phyloP scores from a whole-genome alignment of 2,888 invertebrate species.

The Merodon equestris region DNA sequence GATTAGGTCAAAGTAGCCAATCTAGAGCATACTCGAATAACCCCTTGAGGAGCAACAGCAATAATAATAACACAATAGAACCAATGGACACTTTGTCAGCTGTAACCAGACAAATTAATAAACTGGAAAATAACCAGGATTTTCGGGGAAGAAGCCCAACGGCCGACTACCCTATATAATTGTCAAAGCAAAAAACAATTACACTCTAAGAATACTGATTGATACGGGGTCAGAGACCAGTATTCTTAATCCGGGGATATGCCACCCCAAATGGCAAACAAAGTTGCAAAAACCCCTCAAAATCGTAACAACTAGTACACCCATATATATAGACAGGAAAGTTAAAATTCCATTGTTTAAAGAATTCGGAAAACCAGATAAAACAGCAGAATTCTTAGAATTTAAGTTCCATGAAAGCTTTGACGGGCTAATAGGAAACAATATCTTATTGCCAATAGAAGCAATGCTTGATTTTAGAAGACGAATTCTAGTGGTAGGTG shows the following conservation, averaged over 20 bases:
- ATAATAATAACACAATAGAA: neutral
- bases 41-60: constrained; percentile 2
- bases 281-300: too few species aligned
- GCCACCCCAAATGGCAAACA: constrained; percentile 39
- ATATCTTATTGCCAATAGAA: constrained; percentile 16
- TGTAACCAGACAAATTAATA: constrained; percentile 3
- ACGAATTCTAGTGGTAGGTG: too few species aligned
- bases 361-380: constrained; percentile 33
- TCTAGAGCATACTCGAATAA: neutral
- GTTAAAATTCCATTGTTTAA: constrained; percentile 43
- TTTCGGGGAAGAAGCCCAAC: neutral
- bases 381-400: constrained; percentile 46
- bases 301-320: constrained; percentile 26
- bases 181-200: constrained; percentile 34
- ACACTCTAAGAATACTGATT: constrained; percentile 29
- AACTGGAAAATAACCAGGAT: too few species aligned
- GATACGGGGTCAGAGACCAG: constrained; percentile 49
- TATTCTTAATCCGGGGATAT: constrained; percentile 33
- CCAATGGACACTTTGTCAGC: constrained; percentile 27
- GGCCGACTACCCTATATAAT: constrained; percentile 44
- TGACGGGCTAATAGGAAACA: constrained; percentile 49
- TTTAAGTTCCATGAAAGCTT: constrained; percentile 35
- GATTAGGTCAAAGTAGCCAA: neutral
- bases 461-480: constrained; percentile 22
- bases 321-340: constrained; percentile 15